Evolutionary conservation across 2,797 vertebrate species (phyloP), one percentile per base, ranked within the genome.

Genomic region (Mormyrops attenuatus): DNA sequence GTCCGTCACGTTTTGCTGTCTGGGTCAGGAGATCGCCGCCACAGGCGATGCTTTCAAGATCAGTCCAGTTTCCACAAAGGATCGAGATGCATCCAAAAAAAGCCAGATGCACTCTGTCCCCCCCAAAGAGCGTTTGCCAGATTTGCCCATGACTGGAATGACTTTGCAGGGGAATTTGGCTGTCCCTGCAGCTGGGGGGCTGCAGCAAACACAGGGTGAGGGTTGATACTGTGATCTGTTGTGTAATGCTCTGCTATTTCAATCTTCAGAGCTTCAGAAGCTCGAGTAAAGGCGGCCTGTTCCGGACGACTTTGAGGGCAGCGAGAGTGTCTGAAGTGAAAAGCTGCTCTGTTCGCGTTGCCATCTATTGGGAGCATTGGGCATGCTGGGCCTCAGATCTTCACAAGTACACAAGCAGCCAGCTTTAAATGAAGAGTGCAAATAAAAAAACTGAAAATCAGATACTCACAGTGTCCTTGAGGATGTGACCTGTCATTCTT

Each of bases 1-100:
- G 91, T 94, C 94, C 93, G 94, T 95, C 94, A 93, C 95, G 93
- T 94, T 94, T 93, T 93, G 92, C 91, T 91, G 94, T 94, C 94
- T 95, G 94, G 93, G 94, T 94, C 93, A 88, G 90, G 91, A 91
- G 30, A 93, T 91, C 3, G 22, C 41, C 30, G 92, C 91, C 91
- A 89, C 91, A 90, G 93, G 93, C 93, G 92, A 92, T 92, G 91
- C 94, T 93, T 90, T 94, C 91, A 93, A 94, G 92, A 94, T 92
- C 89, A 89, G 92, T 94, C 91, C 91, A 91, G 93, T 89, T 91
- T 90, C 93, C 93, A 94, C 92, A 93, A 93, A 82, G 93, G 87
- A 17, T 88, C 91, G 90, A 82, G 85, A 93, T 47, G 41, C 91
- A 93, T 94, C 93, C 92, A 94, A 93, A 94, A 92, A 38, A 88